Evolutionary conservation across 2,113 vertebrate species (phyloP).

Genomic region (Dipodomys stephensi): DNA sequence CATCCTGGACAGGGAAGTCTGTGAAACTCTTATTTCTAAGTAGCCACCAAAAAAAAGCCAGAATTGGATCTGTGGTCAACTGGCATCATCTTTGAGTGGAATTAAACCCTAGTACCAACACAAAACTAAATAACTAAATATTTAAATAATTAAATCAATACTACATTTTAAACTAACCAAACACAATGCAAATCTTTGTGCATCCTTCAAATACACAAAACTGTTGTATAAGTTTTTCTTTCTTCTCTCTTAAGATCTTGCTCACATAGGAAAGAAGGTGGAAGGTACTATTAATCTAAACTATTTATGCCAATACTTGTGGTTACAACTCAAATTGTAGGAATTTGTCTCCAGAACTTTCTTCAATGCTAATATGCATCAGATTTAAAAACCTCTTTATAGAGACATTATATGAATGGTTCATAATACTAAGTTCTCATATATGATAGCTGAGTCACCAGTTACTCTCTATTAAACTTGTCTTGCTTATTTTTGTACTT

Average conservation of each 20-base stretch:
- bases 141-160: background rate
- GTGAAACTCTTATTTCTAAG: no score
- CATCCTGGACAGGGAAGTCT: no score
- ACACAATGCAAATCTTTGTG: background rate
- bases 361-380: conserved; percentile 27
- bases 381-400: background rate
- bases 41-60: no score
- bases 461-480: background rate
- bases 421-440: background rate
- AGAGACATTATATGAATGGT: background rate
- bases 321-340: background rate
- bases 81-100: no score
- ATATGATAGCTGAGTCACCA: background rate
- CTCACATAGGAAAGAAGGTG: background rate
- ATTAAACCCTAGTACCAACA: no score
- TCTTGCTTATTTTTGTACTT: no score
- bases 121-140: no score
- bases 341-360: background rate
- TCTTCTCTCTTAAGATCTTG: background rate
- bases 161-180: background rate
- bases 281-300: background rate
- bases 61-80: no score
- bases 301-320: background rate
- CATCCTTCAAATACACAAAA: conserved; percentile 20
- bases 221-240: background rate